Percentiles rank a stretch among this genome's conserved stretches.
These are phyloP conservation scores for Dicranocentrus wangi DNA, from an alignment of 2,888 invertebrate genomes.

Conservation along the genomic window DNA sequence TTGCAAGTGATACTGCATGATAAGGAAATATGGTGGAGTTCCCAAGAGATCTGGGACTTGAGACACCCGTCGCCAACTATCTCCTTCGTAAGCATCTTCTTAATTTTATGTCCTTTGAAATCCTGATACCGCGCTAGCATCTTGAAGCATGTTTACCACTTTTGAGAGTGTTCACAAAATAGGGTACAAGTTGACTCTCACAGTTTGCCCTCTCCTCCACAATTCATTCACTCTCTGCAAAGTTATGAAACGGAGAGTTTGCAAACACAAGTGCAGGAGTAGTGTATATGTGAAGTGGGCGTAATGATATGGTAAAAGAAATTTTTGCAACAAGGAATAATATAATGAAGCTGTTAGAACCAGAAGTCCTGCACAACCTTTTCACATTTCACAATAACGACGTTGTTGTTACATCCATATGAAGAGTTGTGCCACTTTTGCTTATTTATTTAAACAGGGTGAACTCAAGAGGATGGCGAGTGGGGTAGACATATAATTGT, in stretches of 20 bases:
- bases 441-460: conserved; percentile 3
- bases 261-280: not conserved
- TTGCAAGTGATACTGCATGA: not conserved
- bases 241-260: conserved; percentile 20
- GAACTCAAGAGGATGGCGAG: not conserved
- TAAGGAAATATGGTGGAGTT: not conserved
- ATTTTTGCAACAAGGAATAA: not conserved
- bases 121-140: not conserved
- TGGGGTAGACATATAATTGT: not conserved
- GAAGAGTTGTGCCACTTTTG: conserved; percentile 23
- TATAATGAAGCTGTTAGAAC: conserved; percentile 1
- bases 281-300: not conserved
- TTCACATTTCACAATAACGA: conserved; percentile 2
- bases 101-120: not conserved
- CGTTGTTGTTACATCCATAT: not conserved
- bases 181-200: not conserved
- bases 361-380: not conserved
- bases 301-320: conserved; percentile 8
- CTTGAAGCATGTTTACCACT: not conserved
- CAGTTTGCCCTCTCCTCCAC: not conserved
- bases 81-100: not conserved
- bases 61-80: not conserved
- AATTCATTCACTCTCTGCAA: conserved; percentile 14
- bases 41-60: not conserved
- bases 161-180: not conserved